These are phyloP conservation scores for Eupeodes latifasciatus DNA, from an alignment of 2,888 invertebrate species.

Conservation along the genomic window DNA sequence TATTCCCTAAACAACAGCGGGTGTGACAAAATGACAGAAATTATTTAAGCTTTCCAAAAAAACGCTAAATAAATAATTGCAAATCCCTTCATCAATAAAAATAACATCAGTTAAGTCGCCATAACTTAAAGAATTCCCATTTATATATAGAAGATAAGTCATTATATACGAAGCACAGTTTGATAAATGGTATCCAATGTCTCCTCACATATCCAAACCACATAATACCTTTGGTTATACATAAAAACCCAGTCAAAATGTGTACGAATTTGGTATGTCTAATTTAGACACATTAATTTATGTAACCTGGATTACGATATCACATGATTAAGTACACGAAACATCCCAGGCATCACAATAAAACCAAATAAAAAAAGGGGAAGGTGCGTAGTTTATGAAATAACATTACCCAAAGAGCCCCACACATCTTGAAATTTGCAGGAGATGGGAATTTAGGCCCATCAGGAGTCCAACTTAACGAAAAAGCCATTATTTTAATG, in stretches of 20 bases:
- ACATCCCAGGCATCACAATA: constrained; percentile 28
- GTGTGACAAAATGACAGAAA: background rate
- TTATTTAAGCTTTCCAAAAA: background rate
- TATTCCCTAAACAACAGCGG: no score
- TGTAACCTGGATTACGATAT: constrained; percentile 39
- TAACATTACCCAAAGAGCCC: background rate
- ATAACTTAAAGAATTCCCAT: background rate
- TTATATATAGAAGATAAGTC: background rate
- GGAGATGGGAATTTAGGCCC: background rate
- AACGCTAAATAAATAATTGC: background rate
- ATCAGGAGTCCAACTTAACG: constrained; percentile 15
- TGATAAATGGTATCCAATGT: constrained; percentile 10
- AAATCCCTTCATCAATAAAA: background rate
- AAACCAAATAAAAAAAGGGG: background rate
- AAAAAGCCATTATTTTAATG: constrained; percentile 51
- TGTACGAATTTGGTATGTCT: background rate
- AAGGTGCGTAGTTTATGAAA: background rate
- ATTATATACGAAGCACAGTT: background rate
- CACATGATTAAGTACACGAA: constrained; percentile 32
- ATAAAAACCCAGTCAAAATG: background rate
- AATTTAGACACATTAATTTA: constrained; percentile 41
- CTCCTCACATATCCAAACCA: background rate
- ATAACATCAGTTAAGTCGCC: background rate
- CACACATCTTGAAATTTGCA: no score
- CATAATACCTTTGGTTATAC: no score